phyloP scores from a whole-genome alignment of 2,113 vertebrate genomes.

The Ictidomys tridecemlineatus region DNA sequence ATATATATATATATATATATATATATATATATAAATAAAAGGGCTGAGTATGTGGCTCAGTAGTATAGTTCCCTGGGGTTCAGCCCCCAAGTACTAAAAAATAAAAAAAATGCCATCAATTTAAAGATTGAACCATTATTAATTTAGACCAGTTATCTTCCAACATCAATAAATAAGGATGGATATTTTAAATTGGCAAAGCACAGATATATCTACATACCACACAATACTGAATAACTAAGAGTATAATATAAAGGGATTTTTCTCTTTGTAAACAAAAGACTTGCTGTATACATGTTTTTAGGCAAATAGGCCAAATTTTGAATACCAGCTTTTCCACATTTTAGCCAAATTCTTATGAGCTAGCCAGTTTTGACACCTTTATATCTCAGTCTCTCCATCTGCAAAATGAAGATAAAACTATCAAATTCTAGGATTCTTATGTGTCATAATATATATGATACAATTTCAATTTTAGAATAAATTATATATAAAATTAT shows the following conservation, averaged over 20 bases:
- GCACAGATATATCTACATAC: too few relatives aligned
- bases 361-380: neutral
- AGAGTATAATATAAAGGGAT: neutral
- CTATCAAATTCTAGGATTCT: neutral
- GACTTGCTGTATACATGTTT: neutral
- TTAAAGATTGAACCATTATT: neutral
- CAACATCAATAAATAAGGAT: constrained; percentile 14
- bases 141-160: neutral
- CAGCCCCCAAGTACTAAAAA: too few relatives aligned
- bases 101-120: neutral
- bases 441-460: neutral
- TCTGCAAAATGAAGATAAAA: constrained; percentile 18
- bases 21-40: too few relatives aligned
- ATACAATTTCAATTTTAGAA: neutral
- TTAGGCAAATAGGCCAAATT: neutral
- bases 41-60: too few relatives aligned
- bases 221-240: neutral
- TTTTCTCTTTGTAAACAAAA: neutral
- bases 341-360: neutral
- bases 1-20: too few relatives aligned
- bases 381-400: neutral
- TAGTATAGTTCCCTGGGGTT: too few relatives aligned
- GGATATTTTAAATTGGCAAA: neutral
- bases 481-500: neutral
- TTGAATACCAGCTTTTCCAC: neutral